phyloP scores from a whole-genome alignment of 2,888 invertebrate species.

The Cataglyphis albicans region DNA sequence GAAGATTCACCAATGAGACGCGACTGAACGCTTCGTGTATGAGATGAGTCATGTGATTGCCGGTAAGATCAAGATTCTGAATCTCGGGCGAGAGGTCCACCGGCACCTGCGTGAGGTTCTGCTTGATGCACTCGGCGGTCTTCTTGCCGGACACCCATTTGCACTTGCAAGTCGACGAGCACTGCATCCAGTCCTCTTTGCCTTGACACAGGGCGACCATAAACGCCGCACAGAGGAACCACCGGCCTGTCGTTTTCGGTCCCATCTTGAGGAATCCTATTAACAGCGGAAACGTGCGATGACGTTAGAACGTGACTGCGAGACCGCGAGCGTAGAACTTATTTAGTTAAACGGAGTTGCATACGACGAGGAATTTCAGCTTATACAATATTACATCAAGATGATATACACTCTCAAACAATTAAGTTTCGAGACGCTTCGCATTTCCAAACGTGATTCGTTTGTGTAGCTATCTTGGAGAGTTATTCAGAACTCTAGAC shows the following conservation, averaged over 20 bases:
- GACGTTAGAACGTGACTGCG: slow-evolving; percentile 48
- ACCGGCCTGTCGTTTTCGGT: slow-evolving; percentile 67
- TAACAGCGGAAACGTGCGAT: slow-evolving; percentile 63
- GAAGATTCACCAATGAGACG: slow-evolving; percentile 92
- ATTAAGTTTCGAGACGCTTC: too few species aligned
- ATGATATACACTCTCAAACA: too few species aligned
- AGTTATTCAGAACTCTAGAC: too few species aligned
- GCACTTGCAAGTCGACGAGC: slow-evolving; percentile 91
- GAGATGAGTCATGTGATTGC: slow-evolving; percentile 90
- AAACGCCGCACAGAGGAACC: slow-evolving; percentile 78
- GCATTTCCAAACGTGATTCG: too few species aligned
- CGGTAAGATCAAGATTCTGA: slow-evolving; percentile 89
- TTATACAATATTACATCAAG: slow-evolving; percentile 25
- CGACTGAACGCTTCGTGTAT: slow-evolving; percentile 90
- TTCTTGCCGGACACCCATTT: slow-evolving; percentile 95
- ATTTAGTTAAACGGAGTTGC: slow-evolving; percentile 26
- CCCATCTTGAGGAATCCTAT: slow-evolving; percentile 78
- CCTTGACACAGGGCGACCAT: slow-evolving; percentile 85
- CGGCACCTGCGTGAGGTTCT: slow-evolving; percentile 91
- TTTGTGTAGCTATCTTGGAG: too few species aligned
- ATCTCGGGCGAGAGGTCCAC: slow-evolving; percentile 90
- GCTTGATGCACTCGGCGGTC: slow-evolving; percentile 92
- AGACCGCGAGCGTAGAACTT: slow-evolving; percentile 17
- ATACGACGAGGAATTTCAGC: slow-evolving; percentile 32
- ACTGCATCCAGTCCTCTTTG: slow-evolving; percentile 87